phyloP scores from a whole-genome alignment of 1,140 invertebrate genomes.

The Hylaeus anthracinus region DNA sequence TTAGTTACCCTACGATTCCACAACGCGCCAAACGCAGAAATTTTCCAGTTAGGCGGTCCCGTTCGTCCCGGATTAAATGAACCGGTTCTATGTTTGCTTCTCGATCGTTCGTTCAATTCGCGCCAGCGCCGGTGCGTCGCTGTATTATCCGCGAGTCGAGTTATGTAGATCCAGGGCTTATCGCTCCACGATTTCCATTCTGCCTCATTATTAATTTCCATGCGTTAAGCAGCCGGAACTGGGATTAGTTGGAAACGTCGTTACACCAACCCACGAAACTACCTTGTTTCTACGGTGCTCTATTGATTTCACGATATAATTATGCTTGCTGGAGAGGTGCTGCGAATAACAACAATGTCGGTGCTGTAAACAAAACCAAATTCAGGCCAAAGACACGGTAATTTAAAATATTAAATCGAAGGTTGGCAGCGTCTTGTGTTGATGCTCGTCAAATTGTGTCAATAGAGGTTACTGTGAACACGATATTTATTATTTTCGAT shows the following conservation, averaged over 20 bases:
- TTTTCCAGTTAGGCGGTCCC: constrained; percentile 27
- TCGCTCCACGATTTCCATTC: constrained; percentile 67
- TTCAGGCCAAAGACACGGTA: no score
- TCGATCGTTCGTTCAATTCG: constrained; percentile 64
- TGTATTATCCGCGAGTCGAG: constrained; percentile 58
- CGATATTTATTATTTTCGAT: no score
- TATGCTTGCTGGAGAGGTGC: constrained; percentile 23
- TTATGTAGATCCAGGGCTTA: constrained; percentile 64
- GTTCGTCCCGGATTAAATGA: constrained; percentile 54
- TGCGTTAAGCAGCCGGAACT: constrained; percentile 60
- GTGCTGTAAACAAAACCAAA: neutral
- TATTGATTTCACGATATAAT: constrained; percentile 56
- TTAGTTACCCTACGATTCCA: constrained; percentile 15
- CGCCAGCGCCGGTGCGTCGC: constrained; percentile 41
- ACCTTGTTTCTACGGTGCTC: constrained; percentile 32
- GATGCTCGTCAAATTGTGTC: no score
- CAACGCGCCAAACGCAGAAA: neutral
- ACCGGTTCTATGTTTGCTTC: constrained; percentile 59
- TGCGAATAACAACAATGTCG: neutral
- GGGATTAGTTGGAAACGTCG: constrained; percentile 56
- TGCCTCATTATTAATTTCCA: constrained; percentile 68
- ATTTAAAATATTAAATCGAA: no score
- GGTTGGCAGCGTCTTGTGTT: no score
- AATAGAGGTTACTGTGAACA: no score
- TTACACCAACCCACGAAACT: constrained; percentile 53